phyloP scores from a whole-genome alignment of 2,113 vertebrate genomes.

The Neolamprologus brichardi region DNA sequence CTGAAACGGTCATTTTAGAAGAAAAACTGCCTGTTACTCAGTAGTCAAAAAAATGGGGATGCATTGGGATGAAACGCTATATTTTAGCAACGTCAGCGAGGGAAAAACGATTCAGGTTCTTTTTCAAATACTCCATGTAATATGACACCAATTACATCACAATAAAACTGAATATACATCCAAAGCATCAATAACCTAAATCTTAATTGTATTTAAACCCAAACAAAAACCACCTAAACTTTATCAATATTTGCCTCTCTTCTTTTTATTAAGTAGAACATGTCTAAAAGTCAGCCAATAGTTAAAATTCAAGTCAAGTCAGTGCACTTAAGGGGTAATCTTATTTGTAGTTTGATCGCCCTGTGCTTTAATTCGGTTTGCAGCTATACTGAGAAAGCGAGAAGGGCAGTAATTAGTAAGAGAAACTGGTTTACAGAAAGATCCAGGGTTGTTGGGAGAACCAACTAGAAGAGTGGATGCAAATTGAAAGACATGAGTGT shows the following conservation, averaged over 20 bases:
- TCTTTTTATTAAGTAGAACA: not conserved
- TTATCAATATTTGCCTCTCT: not conserved
- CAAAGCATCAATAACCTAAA: not conserved
- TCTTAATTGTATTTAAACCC: not conserved
- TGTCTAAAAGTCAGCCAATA: not conserved
- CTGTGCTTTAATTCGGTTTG: slow-evolving; percentile 22
- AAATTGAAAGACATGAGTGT: not conserved
- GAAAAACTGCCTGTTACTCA: not conserved
- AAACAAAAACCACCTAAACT: not conserved
- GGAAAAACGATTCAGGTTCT: not conserved
- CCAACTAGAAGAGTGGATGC: not conserved
- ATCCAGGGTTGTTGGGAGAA: not conserved
- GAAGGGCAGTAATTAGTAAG: not conserved
- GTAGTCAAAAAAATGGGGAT: not conserved
- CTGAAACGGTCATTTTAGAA: slow-evolving; percentile 24
- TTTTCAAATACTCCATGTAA: not conserved
- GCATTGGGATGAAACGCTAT: not conserved
- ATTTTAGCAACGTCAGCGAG: not conserved
- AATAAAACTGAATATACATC: not conserved
- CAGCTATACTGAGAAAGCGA: not conserved
- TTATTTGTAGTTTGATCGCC: not conserved
- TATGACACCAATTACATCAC: not conserved
- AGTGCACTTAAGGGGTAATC: not conserved
- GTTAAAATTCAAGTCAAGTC: not conserved
- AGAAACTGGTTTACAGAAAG: not conserved